Conservation (phyloP, 1,140 invertebrate genomes). For the Mercenaria mercenaria region DNA sequence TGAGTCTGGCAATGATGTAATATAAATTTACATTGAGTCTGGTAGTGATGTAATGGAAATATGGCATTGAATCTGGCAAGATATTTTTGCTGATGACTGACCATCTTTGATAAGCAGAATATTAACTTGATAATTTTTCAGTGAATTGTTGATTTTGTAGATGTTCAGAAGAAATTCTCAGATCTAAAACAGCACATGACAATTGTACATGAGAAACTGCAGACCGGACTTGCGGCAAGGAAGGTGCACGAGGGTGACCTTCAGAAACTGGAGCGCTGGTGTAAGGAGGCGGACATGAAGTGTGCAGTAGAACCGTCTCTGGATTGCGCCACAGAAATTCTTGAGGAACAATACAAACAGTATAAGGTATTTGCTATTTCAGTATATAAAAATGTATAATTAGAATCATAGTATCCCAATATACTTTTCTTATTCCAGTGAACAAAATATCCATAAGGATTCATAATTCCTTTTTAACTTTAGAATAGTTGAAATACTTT, state of each 20-base stretch:
- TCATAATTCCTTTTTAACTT: too few species aligned
- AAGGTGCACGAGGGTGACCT: conserved; percentile 85
- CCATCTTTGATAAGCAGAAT: too few species aligned
- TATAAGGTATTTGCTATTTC: conserved; percentile 84
- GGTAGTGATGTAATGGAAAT: too few species aligned
- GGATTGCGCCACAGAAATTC: conserved; percentile 85
- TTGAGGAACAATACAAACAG: conserved; percentile 93
- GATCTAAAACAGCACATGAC: conserved; percentile 70
- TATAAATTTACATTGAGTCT: too few species aligned
- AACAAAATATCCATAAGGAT: too few species aligned
- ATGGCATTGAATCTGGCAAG: too few species aligned
- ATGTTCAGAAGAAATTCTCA: conserved; percentile 76
- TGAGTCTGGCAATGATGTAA: too few species aligned
- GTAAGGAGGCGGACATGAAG: conserved; percentile 90
- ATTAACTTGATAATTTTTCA: too few species aligned
- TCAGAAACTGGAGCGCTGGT: conserved; percentile 84
- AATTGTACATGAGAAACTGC: conserved; percentile 88
- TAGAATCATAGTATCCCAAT: neutral
- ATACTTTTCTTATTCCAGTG: too few species aligned
- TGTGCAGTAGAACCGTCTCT: conserved; percentile 73
- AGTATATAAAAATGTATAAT: neutral
- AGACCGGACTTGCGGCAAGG: conserved; percentile 88
- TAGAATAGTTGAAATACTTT: too few species aligned
- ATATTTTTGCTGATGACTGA: too few species aligned
- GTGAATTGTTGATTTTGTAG: conserved; percentile 65